Evolutionary conservation across 2,797 vertebrate genomes (phyloP).

Genomic region (Platyrinchus mystaceus): DNA sequence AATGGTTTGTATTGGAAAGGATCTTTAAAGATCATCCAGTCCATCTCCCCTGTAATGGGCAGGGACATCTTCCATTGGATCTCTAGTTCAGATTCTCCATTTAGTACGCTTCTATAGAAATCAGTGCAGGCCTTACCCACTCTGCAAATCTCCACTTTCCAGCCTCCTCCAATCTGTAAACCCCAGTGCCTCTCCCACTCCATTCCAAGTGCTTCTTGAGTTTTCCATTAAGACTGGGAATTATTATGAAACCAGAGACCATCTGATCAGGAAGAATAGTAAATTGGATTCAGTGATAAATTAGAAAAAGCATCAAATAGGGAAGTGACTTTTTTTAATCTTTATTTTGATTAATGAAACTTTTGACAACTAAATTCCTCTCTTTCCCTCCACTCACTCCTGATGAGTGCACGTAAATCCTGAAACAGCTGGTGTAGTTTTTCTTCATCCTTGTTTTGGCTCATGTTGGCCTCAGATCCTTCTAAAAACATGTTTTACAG

Average conservation of each 20-base stretch:
- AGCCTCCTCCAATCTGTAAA: neutral
- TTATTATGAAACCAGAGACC: neutral
- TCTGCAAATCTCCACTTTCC: neutral
- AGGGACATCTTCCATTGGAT: neutral
- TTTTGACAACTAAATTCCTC: neutral
- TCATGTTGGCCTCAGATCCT: neutral
- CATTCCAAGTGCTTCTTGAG: neutral
- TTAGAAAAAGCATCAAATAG: neutral
- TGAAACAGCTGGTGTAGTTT: neutral
- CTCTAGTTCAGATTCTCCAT: neutral
- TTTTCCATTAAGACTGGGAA: neutral
- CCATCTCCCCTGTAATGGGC: accelerated
- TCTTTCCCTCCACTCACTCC: neutral
- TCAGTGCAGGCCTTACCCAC: neutral
- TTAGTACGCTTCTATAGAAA: neutral
- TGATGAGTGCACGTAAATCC: neutral
- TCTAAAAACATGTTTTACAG: neutral
- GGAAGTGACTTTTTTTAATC: neutral
- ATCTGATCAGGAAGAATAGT: neutral
- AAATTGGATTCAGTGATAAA: neutral
- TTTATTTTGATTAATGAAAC: neutral
- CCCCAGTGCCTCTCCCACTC: neutral
- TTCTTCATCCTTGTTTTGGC: neutral
- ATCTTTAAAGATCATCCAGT: neutral
- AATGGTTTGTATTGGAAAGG: neutral